Evolutionary conservation across 2,888 invertebrate genomes (phyloP), one percentile per base, ranked within the genome.

Genomic region (Frankliniella fusca): DNA sequence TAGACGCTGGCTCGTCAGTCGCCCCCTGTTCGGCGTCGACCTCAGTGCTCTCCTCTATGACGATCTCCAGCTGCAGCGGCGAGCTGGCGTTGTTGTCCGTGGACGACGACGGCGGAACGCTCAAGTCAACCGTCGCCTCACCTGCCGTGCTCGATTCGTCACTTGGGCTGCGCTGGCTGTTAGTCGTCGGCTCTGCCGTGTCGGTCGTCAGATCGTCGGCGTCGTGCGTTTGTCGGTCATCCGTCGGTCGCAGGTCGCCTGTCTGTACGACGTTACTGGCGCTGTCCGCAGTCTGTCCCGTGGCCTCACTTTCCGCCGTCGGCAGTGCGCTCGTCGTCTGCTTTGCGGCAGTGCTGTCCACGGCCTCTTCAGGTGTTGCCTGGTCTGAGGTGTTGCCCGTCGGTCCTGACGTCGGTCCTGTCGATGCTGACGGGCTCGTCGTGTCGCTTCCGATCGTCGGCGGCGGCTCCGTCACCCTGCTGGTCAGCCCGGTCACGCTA

Each of bases 71-170:
- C 87, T 85, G 87, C 87, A 85, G 81, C 83, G 84, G 89, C 88
- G 87, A 90, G 90, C 86, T 91, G 89, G 88, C 90, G 89, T 79
- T 83, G 81, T 80, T 81, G 18, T 80, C 79, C 9, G 80, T 76
- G 23, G 83, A 81, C 86, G 90, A 90, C 87, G 90, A 90, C 90
- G 38, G 90, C 90, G 83, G 83, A 84, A 80, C 83, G 5, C 38
- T 38, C 38, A 38, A 5, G 38, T 38, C 38, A 5, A 38, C 38
- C 38, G 2, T 38, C 5, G 38, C 38, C 38, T 3, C 38, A 5
- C 38, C 38, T 38, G 38, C 38, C 38, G 38, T 38, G 38, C 38
- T 38, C 38, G 18, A 54, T 7, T 18, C 54, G 54, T 54, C 54
- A 18, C 15, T 54, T 9, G 54, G 1, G 15, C 3, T 12, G 2